Evolutionary conservation across 2,797 vertebrate genomes (phyloP).

Genomic region (Threskiornis aethiopicus): DNA sequence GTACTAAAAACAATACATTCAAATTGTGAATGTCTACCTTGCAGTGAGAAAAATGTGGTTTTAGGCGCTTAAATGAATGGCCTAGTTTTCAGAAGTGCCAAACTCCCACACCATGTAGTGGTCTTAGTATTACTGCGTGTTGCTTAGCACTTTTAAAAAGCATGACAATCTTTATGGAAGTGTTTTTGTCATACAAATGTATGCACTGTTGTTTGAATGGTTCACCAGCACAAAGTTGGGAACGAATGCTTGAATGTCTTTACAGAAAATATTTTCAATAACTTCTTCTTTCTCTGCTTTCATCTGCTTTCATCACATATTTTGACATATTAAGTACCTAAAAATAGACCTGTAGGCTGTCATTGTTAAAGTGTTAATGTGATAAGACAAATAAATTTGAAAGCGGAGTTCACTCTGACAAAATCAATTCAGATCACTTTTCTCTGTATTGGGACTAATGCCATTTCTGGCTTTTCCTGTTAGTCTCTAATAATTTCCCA

Average conservation of each 20-base stretch:
- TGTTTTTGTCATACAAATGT: not conserved
- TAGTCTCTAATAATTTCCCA: not conserved
- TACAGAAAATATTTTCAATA: not conserved
- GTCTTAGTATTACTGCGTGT: not conserved
- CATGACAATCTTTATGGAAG: not conserved
- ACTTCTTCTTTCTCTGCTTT: not conserved
- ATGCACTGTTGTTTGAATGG: not conserved
- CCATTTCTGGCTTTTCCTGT: not conserved
- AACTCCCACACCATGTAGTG: not conserved
- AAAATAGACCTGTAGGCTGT: not conserved
- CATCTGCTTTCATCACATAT: not conserved
- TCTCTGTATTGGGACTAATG: not conserved
- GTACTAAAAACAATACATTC: not conserved
- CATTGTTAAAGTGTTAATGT: not conserved
- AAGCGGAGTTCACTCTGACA: not conserved
- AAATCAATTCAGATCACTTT: not conserved
- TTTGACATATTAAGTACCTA: not conserved
- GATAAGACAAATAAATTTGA: slow-evolving; percentile 12
- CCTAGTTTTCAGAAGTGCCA: not conserved
- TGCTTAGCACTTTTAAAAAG: not conserved
- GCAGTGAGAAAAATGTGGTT: not conserved
- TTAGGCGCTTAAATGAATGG: not conserved
- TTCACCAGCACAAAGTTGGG: not conserved
- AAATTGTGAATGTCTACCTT: not conserved
- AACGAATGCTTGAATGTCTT: not conserved